A percentile compares a stretch with the other conserved stretches of the same genome.
Evolutionary conservation across 1,140 invertebrate genomes (phyloP).

Genomic region (Apis dorsata): DNA sequence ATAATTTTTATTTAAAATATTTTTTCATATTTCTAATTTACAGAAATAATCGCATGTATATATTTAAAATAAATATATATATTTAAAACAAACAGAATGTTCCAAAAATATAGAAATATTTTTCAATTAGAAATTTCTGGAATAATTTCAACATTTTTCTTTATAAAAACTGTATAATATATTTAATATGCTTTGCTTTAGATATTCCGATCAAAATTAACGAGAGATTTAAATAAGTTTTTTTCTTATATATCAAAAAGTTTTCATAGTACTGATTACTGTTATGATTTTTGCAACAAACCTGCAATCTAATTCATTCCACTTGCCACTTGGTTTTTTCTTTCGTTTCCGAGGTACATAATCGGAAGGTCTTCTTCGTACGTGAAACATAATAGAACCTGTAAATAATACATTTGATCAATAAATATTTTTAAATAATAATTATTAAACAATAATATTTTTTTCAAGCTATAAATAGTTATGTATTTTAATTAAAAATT

Average conservation of each 20-base stretch:
- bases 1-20: no score
- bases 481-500: no score
- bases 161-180: neutral
- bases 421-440: no score
- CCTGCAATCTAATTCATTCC: conserved; percentile 79
- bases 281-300: conserved; percentile 33
- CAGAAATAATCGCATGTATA: neutral
- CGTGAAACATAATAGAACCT: conserved; percentile 98
- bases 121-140: no score
- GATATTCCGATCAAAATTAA: neutral
- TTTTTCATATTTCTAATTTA: neutral
- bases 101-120: no score
- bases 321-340: conserved; percentile 88
- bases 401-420: conserved; percentile 34
- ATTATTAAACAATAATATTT: neutral
- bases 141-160: neutral
- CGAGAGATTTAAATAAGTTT: neutral
- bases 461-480: no score
- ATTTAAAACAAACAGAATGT: no score
- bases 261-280: no score
- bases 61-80: neutral
- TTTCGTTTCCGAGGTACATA: conserved; percentile 93
- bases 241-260: neutral
- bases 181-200: neutral
- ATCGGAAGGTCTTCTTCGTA: conserved; percentile 92